Conservation (phyloP, 1,140 invertebrate species). For the Sitophilus oryzae region DNA sequence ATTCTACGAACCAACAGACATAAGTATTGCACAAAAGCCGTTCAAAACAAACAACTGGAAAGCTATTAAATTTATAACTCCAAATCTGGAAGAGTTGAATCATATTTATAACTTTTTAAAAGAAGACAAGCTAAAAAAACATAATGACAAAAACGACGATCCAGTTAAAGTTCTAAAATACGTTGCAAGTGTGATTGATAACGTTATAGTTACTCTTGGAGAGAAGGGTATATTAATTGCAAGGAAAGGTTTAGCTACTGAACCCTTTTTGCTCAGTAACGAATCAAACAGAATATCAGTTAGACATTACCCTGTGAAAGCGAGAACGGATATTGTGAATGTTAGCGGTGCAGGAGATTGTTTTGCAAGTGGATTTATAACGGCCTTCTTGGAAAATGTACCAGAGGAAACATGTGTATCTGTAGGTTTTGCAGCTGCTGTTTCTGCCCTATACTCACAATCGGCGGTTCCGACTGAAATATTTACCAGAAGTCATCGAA, state of each 20-base stretch:
- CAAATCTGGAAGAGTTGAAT: conserved; percentile 65
- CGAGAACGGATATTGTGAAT: conserved; percentile 48
- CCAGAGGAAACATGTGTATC: conserved; percentile 49
- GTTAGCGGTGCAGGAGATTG: conserved; percentile 62
- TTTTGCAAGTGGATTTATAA: conserved; percentile 56
- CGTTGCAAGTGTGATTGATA: conserved; percentile 43
- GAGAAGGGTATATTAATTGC: conserved; percentile 50
- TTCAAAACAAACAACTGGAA: conserved; percentile 46
- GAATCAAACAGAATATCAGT: conserved; percentile 24
- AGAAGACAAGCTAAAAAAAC: conserved; percentile 12
- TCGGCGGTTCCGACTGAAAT: conserved; percentile 27
- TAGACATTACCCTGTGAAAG: conserved; percentile 47
- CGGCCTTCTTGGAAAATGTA: conserved; percentile 46
- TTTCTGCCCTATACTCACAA: conserved; percentile 44
- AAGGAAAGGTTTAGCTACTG: conserved; percentile 29
- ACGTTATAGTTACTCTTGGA: conserved; percentile 55
- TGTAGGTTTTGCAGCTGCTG: conserved; percentile 52
- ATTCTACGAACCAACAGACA: conserved; percentile 65
- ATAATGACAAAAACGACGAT: conserved; percentile 33
- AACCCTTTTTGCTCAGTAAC: conserved; percentile 21
- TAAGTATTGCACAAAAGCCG: conserved; percentile 53
- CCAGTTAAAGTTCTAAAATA: conserved; percentile 25
- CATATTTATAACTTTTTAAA: conserved; percentile 47
- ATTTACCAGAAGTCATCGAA: conserved; percentile 12
- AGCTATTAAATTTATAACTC: conserved; percentile 57